phyloP scores from a whole-genome alignment of 1,140 invertebrate genomes.

The Phocides pigmalion region DNA sequence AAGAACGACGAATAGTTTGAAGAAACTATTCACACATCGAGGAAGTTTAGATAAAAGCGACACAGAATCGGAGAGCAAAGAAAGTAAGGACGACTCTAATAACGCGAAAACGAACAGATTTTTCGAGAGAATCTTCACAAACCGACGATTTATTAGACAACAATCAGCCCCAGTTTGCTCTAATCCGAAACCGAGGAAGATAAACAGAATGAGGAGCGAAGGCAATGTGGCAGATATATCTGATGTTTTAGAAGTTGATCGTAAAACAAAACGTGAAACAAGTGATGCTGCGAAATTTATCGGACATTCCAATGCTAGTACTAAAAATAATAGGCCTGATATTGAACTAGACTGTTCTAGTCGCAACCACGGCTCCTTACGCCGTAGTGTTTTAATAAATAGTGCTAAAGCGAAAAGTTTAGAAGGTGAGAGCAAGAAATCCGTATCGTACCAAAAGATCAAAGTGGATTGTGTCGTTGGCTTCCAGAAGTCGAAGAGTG shows the following conservation, averaged over 20 bases:
- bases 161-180: conserved; percentile 72
- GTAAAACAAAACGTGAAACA: conserved; percentile 42
- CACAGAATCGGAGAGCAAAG: conserved; percentile 57
- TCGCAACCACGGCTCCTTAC: conserved; percentile 63
- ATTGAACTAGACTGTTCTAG: conserved; percentile 54
- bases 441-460: conserved; percentile 66
- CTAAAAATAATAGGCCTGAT: conserved; percentile 55
- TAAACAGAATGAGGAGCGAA: conserved; percentile 70
- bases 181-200: conserved; percentile 52
- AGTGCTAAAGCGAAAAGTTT: conserved; percentile 75
- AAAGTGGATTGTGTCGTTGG: conserved; percentile 69
- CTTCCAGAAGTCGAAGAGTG: conserved; percentile 69
- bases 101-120: conserved; percentile 50
- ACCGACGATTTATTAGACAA: conserved; percentile 69
- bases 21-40: conserved; percentile 77
- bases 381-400: conserved; percentile 79
- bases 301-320: conserved; percentile 66
- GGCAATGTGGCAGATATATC: conserved; percentile 63
- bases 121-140: conserved; percentile 68
- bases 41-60: conserved; percentile 75
- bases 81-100: conserved; percentile 49
- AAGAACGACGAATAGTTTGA: conserved; percentile 75
- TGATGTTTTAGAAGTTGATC: conserved; percentile 49
- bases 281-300: conserved; percentile 56
- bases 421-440: conserved; percentile 62